Conservation (phyloP, 2,888 invertebrate species). For the Lepas anatifera region DNA sequence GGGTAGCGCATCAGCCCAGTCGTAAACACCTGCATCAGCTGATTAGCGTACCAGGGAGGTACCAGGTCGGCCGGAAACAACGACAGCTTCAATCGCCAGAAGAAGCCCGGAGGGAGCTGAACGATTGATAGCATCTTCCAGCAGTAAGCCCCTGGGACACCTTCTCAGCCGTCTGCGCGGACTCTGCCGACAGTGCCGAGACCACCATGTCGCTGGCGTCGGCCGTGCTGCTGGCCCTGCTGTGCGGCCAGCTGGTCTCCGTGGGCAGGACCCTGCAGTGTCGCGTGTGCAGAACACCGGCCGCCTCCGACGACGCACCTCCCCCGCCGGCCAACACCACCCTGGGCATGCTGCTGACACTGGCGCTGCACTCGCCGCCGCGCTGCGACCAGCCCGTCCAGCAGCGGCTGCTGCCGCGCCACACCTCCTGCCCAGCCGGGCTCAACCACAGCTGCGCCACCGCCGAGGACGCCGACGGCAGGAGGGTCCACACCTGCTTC, state of each 20-base stretch:
- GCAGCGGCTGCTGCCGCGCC: neutral
- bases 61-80: no score
- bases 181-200: neutral
- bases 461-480: neutral
- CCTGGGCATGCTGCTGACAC: neutral
- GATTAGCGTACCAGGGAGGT: no score
- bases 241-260: neutral
- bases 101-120: neutral
- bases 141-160: neutral
- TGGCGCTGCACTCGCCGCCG: constrained; percentile 4
- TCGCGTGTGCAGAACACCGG: neutral
- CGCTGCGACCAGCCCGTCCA: neutral
- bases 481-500: constrained; percentile 9
- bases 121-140: no score
- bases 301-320: neutral
- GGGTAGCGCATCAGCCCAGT: no score
- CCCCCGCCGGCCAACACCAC: neutral
- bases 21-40: no score
- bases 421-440: neutral
- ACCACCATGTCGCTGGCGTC: neutral
- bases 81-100: no score
- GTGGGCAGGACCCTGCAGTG: neutral
- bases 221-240: neutral
- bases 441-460: neutral
- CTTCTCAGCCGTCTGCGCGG: neutral